A percentile compares a stretch with the other conserved stretches of the same genome.
Evolutionary conservation across 2,888 invertebrate genomes (phyloP).

Genomic region (Stenotaenia linearis): DNA sequence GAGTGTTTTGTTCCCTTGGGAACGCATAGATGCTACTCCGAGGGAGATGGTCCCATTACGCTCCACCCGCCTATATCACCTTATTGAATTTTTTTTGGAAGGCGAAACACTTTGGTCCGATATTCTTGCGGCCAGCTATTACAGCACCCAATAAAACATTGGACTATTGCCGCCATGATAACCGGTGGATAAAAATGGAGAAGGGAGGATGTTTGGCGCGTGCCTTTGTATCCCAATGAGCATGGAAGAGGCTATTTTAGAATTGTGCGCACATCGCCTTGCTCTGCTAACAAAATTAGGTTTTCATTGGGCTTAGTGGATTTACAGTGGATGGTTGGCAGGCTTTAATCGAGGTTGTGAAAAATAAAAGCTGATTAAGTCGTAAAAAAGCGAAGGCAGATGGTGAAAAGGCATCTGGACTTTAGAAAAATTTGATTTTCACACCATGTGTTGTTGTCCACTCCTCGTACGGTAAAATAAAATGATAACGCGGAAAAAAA

Average conservation of each 20-base stretch:
- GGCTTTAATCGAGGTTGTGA: background rate
- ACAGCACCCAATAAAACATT: slow-evolving; percentile 19
- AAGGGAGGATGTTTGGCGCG: background rate
- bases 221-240: slow-evolving; percentile 11
- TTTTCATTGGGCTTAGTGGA: slow-evolving; percentile 19
- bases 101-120: slow-evolving; percentile 13
- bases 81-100: slow-evolving; percentile 4
- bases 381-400: background rate
- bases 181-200: slow-evolving; percentile 11
- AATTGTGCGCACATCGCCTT: slow-evolving; percentile 11
- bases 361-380: slow-evolving; percentile 19
- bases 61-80: background rate
- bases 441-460: background rate
- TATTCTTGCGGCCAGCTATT: slow-evolving; percentile 14
- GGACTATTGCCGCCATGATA: slow-evolving; percentile 12
- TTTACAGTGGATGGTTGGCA: background rate
- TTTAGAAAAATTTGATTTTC: slow-evolving; percentile 19
- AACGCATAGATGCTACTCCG: slow-evolving; percentile 11
- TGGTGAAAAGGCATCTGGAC: slow-evolving; percentile 9
- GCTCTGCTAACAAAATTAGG: slow-evolving; percentile 15
- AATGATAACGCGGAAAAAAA: background rate
- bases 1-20: slow-evolving; percentile 6
- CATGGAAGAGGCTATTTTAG: background rate
- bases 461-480: background rate
- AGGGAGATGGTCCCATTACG: slow-evolving; percentile 9